Conservation (phyloP, 2,888 invertebrate genomes). For the Perithous albicinctus region DNA sequence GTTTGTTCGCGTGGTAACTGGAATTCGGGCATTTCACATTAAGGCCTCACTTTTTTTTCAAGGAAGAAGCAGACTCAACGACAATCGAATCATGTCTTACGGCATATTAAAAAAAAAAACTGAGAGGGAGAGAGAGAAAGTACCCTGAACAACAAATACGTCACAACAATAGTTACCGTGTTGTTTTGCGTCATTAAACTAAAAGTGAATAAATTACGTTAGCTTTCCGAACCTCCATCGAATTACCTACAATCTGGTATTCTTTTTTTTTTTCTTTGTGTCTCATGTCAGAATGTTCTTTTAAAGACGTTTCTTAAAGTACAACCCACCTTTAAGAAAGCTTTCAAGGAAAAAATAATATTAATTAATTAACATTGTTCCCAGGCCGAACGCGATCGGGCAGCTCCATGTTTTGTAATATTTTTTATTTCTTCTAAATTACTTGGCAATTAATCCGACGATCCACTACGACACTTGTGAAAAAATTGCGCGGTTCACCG, state of each 20-base stretch:
- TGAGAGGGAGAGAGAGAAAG: conserved; percentile 61
- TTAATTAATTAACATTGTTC: conserved; percentile 15
- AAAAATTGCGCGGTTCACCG: conserved; percentile 25
- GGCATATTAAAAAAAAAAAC: conserved; percentile 38
- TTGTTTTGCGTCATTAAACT: conserved; percentile 63
- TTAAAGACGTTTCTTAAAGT: conserved; percentile 1
- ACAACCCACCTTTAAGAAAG: conserved; percentile 29
- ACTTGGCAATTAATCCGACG: conserved; percentile 41
- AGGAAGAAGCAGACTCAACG: conserved; percentile 10
- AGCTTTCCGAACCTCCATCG: conserved; percentile 50
- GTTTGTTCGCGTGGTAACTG: conserved; percentile 5
- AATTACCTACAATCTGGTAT: conserved; percentile 36
- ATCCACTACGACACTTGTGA: conserved; percentile 6
- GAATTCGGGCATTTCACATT: conserved; percentile 19
- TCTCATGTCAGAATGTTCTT: not conserved
- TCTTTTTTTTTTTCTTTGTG: not conserved
- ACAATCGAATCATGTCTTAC: conserved; percentile 28
- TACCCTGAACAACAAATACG: conserved; percentile 74
- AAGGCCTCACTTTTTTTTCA: conserved; percentile 54
- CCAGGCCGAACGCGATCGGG: conserved; percentile 47
- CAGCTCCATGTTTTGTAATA: conserved; percentile 5
- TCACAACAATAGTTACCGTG: conserved; percentile 58
- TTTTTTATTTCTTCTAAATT: conserved; percentile 27
- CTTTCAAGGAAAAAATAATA: conserved; percentile 30
- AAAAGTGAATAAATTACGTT: conserved; percentile 77